These are phyloP conservation scores for Tipula lateralis DNA, from an alignment of 2,888 invertebrate genomes.

Conservation along the genomic window DNA sequence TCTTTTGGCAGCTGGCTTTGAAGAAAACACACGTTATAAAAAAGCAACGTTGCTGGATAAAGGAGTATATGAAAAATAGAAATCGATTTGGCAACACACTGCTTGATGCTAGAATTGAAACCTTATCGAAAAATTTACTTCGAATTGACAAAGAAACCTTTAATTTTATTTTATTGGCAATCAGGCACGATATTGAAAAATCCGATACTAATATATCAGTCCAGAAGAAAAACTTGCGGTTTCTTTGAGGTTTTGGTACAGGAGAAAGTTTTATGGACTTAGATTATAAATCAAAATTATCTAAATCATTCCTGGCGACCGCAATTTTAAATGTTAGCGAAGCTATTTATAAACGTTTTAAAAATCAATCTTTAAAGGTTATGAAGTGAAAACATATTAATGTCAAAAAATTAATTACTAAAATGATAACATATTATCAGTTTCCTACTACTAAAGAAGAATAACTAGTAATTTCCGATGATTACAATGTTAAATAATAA, in stretches of 20 bases:
- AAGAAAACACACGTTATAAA: background rate
- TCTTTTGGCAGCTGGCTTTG: background rate
- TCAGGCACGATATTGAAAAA: background rate
- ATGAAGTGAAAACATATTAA: background rate
- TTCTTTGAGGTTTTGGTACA: background rate
- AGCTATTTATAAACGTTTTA: background rate
- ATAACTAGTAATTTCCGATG: no score
- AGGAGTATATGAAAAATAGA: background rate
- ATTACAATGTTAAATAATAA: no score
- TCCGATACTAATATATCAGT: background rate
- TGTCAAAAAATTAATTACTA: background rate
- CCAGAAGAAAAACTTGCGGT: background rate
- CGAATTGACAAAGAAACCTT: background rate
- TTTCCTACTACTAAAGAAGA: no score
- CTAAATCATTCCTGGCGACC: background rate
- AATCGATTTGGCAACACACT: background rate
- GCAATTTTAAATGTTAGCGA: background rate
- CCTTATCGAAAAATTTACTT: background rate
- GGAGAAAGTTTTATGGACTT: background rate
- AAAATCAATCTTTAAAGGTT: background rate
- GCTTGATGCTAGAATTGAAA: background rate
- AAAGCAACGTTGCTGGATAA: background rate
- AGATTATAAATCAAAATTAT: background rate
- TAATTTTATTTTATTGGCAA: background rate
- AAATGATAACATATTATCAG: background rate